Evolutionary conservation across 1,140 invertebrate genomes (phyloP).

Genomic region (Agraylea sexmaculata): DNA sequence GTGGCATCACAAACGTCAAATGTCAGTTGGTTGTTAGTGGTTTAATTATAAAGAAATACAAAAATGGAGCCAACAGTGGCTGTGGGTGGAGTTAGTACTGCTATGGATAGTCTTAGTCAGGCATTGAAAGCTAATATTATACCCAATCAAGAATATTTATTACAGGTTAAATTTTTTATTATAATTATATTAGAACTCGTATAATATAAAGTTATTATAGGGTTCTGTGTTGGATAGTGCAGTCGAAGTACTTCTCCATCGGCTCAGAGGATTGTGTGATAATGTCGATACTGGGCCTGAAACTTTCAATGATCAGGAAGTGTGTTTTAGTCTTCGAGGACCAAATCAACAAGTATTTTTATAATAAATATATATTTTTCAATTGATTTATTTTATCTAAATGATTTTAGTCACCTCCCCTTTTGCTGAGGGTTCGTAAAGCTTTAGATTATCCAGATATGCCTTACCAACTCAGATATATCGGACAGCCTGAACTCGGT

Average conservation of each 20-base stretch:
- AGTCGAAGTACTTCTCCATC: conserved; percentile 82
- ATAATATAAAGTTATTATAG: conserved; percentile 21
- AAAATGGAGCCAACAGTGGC: neutral
- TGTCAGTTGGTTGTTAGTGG: no score
- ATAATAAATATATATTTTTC: neutral
- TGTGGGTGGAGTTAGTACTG: conserved; percentile 46
- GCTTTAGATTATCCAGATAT: conserved; percentile 66
- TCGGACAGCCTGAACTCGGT: conserved; percentile 79
- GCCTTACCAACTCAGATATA: conserved; percentile 79
- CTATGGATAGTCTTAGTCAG: conserved; percentile 63
- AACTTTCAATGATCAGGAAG: conserved; percentile 83
- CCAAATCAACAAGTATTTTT: conserved; percentile 37
- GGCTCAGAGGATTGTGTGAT: conserved; percentile 84
- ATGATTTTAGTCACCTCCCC: conserved; percentile 42
- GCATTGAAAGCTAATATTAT: conserved; percentile 74
- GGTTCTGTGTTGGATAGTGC: conserved; percentile 85
- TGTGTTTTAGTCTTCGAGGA: conserved; percentile 66
- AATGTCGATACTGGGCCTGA: conserved; percentile 85
- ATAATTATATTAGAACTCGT: neutral
- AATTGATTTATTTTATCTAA: conserved; percentile 9
- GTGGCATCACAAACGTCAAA: no score
- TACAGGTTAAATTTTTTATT: conserved; percentile 44
- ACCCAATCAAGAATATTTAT: conserved; percentile 79
- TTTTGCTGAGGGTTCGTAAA: conserved; percentile 62
- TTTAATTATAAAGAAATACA: no score